A percentile compares a stretch with the other conserved stretches of the same genome.
Evolutionary conservation across 2,797 vertebrate genomes (phyloP).

Genomic region (Pygocentrus nattereri): DNA sequence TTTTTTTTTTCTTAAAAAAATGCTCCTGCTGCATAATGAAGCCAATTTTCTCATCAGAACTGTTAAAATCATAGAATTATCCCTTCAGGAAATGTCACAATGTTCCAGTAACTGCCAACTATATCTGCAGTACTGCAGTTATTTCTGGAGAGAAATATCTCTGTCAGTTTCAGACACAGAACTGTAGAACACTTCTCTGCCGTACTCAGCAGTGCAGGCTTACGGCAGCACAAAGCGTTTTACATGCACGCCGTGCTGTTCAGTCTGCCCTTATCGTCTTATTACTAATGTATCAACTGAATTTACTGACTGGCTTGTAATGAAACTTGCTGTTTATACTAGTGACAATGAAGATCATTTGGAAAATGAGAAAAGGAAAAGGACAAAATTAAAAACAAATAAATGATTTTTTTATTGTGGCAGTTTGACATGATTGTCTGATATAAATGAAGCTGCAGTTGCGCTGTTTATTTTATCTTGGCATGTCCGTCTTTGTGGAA

Average conservation of each 20-base stretch:
- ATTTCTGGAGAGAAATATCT: conserved; percentile 5
- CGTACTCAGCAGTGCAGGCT: not conserved
- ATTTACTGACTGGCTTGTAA: too few species aligned
- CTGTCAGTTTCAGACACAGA: conserved; percentile 3
- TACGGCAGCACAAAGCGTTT: not conserved
- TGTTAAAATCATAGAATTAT: conserved; percentile 14
- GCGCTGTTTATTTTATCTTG: too few species aligned
- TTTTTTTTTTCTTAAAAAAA: not conserved
- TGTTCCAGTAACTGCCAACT: conserved; percentile 21
- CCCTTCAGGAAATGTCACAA: conserved; percentile 32
- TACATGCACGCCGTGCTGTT: not conserved
- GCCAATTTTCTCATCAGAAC: conserved; percentile 29
- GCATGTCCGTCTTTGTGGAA: too few species aligned
- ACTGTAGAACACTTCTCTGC: not conserved
- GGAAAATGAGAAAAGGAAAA: too few species aligned
- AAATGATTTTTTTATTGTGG: too few species aligned
- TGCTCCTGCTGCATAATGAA: not conserved
- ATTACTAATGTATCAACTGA: not conserved
- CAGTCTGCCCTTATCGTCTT: not conserved
- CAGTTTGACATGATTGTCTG: too few species aligned
- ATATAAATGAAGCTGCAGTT: too few species aligned
- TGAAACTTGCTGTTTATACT: too few species aligned
- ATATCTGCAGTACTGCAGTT: not conserved
- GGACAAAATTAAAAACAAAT: too few species aligned
- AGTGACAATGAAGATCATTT: too few species aligned